A percentile compares a stretch with the other conserved stretches of the same genome.
Conservation (phyloP, 2,888 invertebrate species). For the Odontomyia ornata region DNA sequence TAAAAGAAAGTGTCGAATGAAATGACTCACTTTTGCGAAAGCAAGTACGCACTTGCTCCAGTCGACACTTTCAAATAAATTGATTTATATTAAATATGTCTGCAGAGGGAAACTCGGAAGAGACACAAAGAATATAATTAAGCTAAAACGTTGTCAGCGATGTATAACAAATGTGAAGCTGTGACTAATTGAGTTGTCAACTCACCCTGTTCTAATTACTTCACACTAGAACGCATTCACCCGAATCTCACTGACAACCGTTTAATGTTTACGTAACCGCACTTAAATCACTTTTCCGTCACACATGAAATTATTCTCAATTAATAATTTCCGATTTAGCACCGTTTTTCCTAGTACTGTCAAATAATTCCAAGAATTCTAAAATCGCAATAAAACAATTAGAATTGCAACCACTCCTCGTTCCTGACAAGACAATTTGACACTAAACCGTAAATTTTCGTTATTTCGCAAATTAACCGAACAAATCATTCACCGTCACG, state of each 20-base stretch:
- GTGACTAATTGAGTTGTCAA: neutral
- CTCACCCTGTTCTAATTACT: neutral
- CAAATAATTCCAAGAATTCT: neutral
- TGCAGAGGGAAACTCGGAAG: neutral
- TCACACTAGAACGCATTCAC: neutral
- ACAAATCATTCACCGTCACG: slow-evolving; percentile 9
- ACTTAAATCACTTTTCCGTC: neutral
- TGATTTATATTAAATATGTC: too few relatives aligned
- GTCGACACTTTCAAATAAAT: too few relatives aligned
- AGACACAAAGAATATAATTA: neutral
- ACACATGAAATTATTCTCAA: neutral
- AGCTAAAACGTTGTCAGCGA: neutral
- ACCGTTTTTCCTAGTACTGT: neutral
- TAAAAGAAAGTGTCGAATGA: too few relatives aligned
- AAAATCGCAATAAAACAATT: neutral
- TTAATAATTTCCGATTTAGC: neutral
- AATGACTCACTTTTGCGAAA: too few relatives aligned
- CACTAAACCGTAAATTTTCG: slow-evolving; percentile 18
- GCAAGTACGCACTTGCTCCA: too few relatives aligned
- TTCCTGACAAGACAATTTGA: neutral
- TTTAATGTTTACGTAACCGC: neutral
- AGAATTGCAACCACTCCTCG: neutral
- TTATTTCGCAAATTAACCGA: neutral
- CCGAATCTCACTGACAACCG: neutral
- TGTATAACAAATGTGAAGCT: too few relatives aligned